Evolutionary conservation across 2,113 vertebrate genomes (phyloP).

Genomic region (Tamias sibiricus): DNA sequence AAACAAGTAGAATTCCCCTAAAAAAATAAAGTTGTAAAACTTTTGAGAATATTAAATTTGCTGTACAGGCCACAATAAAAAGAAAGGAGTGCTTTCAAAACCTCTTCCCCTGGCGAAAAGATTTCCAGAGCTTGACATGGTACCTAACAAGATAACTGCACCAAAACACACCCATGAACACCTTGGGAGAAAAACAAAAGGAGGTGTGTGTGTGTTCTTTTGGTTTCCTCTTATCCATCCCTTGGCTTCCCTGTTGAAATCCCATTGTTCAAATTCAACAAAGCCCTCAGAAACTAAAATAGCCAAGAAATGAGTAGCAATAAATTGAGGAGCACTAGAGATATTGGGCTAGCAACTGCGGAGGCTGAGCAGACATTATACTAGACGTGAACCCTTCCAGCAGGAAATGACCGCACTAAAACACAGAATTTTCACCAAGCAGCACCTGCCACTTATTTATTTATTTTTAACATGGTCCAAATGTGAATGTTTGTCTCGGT

Average conservation of each 20-base stretch:
- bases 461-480: slow-evolving; percentile 84
- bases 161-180: not conserved
- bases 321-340: not conserved
- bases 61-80: not conserved
- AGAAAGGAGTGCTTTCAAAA: not conserved
- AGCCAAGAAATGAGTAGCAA: not conserved
- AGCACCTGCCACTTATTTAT: slow-evolving; percentile 88
- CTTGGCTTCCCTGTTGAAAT: not conserved
- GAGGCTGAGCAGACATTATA: not conserved
- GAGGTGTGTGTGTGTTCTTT: no score
- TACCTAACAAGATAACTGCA: not conserved
- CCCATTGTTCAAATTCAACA: not conserved
- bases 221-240: not conserved
- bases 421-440: slow-evolving; percentile 77
- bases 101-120: not conserved
- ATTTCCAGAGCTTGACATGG: not conserved
- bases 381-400: not conserved
- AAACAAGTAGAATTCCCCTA: not conserved
- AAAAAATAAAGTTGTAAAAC: not conserved
- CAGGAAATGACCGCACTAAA: slow-evolving; percentile 81
- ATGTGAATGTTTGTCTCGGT: slow-evolving; percentile 87
- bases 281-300: slow-evolving; percentile 11
- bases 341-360: not conserved
- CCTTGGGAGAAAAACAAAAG: not conserved
- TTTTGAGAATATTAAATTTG: not conserved